Conservation (phyloP, 2,797 vertebrate genomes). For the Pangasius macronema region DNA sequence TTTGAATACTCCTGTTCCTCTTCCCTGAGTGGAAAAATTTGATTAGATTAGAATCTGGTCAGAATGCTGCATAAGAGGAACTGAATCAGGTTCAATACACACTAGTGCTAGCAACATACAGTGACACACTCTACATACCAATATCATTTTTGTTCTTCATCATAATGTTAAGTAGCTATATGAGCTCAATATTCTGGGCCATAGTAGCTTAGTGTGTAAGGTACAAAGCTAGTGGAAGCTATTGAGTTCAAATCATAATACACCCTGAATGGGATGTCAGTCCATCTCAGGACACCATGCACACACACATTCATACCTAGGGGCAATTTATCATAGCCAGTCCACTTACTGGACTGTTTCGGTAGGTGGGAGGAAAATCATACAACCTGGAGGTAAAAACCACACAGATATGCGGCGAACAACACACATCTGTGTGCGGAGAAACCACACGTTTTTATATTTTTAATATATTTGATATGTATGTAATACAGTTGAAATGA, state of each 20-base stretch:
- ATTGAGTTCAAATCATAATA: not conserved
- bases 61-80: conserved; percentile 7
- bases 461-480: no score
- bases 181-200: not conserved
- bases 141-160: not conserved
- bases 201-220: not conserved
- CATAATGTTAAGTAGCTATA: not conserved
- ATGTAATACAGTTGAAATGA: not conserved
- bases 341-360: not conserved
- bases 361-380: not conserved
- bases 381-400: not conserved
- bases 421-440: not conserved
- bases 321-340: not conserved
- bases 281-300: not conserved
- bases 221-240: not conserved
- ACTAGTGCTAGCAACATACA: not conserved
- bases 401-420: not conserved
- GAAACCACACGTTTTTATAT: not conserved
- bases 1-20: conserved; percentile 72
- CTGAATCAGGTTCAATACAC: not conserved
- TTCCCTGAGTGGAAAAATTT: conserved; percentile 68
- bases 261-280: not conserved
- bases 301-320: not conserved
- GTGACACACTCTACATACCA: not conserved
- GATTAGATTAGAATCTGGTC: conserved; percentile 30